These are phyloP conservation scores for Henricia sp. DNA, from an alignment of 53 echinoderm and acorn worm genomes.

Conservation along the genomic window DNA sequence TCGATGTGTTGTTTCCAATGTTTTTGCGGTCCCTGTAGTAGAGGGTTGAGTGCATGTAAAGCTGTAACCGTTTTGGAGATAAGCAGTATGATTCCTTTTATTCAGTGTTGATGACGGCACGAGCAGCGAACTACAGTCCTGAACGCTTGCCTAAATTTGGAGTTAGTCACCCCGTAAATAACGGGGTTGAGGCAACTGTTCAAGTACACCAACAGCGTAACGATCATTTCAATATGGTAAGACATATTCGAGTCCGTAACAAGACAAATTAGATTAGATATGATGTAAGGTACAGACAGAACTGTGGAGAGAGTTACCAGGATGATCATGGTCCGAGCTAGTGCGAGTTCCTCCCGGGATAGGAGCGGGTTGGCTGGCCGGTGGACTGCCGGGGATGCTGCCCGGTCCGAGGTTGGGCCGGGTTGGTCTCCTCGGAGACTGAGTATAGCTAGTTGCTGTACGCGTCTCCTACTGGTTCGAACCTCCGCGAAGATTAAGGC, in stretches of 20 bases:
- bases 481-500: constrained; percentile 30
- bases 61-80: too few relatives aligned
- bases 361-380: constrained; percentile 19
- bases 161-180: constrained; percentile 41
- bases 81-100: neutral
- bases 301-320: constrained; percentile 17
- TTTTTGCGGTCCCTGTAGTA: too few relatives aligned
- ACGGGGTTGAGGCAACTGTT: constrained; percentile 44
- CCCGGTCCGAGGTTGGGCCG: neutral
- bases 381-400: neutral
- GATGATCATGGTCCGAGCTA: constrained; percentile 44
- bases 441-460: constrained; percentile 20
- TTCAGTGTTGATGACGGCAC: neutral
- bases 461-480: constrained; percentile 28
- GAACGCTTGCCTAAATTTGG: constrained; percentile 37
- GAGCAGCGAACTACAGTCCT: constrained; percentile 26
- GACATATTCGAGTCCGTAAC: neutral
- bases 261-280: constrained; percentile 9
- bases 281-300: constrained; percentile 42
- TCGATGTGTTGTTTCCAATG: too few relatives aligned
- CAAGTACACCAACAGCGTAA: constrained; percentile 13
- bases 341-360: constrained; percentile 28
- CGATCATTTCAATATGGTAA: constrained; percentile 12
- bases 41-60: too few relatives aligned
- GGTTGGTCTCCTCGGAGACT: neutral